Conservation (phyloP, 2,113 vertebrate genomes). For the Hippocampus zosterae region DNA sequence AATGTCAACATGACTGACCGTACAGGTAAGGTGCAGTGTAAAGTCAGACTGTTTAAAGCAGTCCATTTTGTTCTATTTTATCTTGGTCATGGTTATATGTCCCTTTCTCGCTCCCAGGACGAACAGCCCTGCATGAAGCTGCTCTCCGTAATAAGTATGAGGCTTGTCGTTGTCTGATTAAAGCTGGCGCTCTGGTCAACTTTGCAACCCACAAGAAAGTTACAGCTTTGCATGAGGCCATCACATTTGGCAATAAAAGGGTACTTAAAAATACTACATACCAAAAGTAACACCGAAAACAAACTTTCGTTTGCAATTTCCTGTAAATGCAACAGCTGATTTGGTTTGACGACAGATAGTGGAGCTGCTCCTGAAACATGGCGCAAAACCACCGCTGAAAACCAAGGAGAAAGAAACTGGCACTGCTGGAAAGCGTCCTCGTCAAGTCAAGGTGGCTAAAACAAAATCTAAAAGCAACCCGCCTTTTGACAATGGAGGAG, state of each 20-base stretch:
- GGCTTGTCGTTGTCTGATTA: constrained; percentile 65
- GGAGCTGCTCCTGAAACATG: neutral
- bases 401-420: neutral
- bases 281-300: neutral
- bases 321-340: neutral
- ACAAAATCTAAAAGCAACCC: neutral
- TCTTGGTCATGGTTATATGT: neutral
- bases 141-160: constrained; percentile 24
- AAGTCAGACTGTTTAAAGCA: neutral
- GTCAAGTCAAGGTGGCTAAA: neutral
- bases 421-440: neutral
- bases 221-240: constrained; percentile 78
- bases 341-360: neutral
- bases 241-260: constrained; percentile 56
- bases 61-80: neutral
- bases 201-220: constrained; percentile 56
- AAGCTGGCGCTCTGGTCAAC: constrained; percentile 77
- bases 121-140: constrained; percentile 14
- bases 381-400: neutral
- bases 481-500: neutral
- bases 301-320: neutral
- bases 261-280: neutral
- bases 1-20: constrained; percentile 71
- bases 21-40: constrained; percentile 61
- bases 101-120: constrained; percentile 32